Evolutionary conservation across 2,113 vertebrate genomes (phyloP).

Genomic region (Toxostoma redivivum): DNA sequence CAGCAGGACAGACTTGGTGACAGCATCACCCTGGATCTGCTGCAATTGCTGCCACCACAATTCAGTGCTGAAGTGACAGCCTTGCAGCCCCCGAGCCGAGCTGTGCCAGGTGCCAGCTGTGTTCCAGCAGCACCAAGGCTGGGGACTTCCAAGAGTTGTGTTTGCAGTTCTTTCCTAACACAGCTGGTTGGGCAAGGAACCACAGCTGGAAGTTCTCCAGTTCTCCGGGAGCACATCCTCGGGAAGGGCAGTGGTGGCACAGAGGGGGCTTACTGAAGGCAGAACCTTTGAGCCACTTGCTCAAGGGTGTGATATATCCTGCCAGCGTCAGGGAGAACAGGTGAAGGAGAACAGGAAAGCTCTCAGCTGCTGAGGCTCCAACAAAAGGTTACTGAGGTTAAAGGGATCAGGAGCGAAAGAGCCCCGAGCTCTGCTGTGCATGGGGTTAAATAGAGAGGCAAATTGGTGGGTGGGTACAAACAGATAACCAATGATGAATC

Average conservation of each 20-base stretch:
- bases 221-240: slow-evolving; percentile 77
- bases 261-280: no score
- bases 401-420: no score
- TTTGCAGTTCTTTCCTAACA: not conserved
- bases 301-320: no score
- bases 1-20: not conserved
- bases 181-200: slow-evolving; percentile 71
- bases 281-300: no score
- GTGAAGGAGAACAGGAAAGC: no score
- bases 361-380: no score
- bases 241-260: slow-evolving; percentile 1
- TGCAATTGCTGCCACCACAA: not conserved
- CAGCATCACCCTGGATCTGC: not conserved
- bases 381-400: no score
- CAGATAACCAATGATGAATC: no score
- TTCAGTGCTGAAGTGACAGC: not conserved
- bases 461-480: no score
- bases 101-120: not conserved
- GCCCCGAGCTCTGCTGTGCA: no score
- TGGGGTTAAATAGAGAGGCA: no score
- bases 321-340: no score
- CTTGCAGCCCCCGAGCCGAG: not conserved
- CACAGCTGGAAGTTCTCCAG: slow-evolving; percentile 68
- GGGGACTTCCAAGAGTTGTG: not conserved
- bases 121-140: not conserved